phyloP scores from a whole-genome alignment of 1,140 invertebrate species.

The Lethrus apterus region DNA sequence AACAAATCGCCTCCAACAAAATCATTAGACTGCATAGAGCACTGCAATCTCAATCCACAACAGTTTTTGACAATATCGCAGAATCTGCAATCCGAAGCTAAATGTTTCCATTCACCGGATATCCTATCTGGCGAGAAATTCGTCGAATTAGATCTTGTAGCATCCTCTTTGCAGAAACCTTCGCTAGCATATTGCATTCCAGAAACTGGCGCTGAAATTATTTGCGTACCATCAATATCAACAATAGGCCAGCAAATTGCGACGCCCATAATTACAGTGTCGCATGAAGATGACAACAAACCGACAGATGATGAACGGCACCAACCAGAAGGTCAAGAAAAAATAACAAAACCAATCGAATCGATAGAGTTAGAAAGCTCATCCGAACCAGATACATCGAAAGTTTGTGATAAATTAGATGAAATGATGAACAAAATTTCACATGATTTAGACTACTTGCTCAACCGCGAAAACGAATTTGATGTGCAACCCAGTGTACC shows the following conservation, averaged over 20 bases:
- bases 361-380: no score
- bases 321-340: constrained; percentile 33
- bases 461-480: constrained; percentile 22
- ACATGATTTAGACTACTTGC: constrained; percentile 36
- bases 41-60: neutral
- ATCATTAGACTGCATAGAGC: constrained; percentile 4
- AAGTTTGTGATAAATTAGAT: constrained; percentile 29
- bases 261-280: constrained; percentile 21
- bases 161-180: constrained; percentile 20
- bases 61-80: constrained; percentile 6
- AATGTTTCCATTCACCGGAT: constrained; percentile 28
- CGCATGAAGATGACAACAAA: constrained; percentile 16
- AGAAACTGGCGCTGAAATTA: neutral
- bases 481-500: constrained; percentile 1
- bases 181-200: constrained; percentile 2
- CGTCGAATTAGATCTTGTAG: constrained; percentile 33
- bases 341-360: constrained; percentile 16
- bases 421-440: constrained; percentile 36
- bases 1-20: no score
- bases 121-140: constrained; percentile 32
- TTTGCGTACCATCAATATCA: neutral
- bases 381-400: neutral
- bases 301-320: constrained; percentile 16
- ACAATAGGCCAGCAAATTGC: constrained; percentile 16
- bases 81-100: constrained; percentile 1